phyloP scores from a whole-genome alignment of 2,797 vertebrate species.

The Ceyx erithaca region DNA sequence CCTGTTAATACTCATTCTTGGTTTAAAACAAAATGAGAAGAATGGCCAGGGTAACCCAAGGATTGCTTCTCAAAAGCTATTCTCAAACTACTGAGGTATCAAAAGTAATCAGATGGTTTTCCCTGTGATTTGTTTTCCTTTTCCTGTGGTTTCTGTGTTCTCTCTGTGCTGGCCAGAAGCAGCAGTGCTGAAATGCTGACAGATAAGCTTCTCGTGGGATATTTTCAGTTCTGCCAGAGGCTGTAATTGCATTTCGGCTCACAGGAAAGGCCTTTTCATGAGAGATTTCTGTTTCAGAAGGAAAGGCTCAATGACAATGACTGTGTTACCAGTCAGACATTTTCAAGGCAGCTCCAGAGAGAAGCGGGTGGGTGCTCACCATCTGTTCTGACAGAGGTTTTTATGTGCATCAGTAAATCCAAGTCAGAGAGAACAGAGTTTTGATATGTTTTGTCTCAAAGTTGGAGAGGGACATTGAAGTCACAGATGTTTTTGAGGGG shows the following conservation, averaged over 20 bases:
- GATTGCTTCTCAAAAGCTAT: background rate
- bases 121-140: background rate
- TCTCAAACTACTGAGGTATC: background rate
- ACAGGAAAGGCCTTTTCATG: background rate
- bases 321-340: background rate
- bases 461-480: background rate
- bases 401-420: background rate
- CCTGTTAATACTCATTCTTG: background rate
- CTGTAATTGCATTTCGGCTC: background rate
- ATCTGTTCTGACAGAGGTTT: background rate
- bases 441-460: background rate
- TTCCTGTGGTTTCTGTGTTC: background rate
- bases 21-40: background rate
- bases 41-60: background rate
- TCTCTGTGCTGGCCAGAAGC: background rate
- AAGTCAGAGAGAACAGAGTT: background rate
- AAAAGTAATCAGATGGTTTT: background rate
- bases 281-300: background rate
- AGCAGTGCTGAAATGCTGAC: constrained; percentile 21
- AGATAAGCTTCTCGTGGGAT: background rate
- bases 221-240: background rate
- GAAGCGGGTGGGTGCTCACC: background rate
- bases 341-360: background rate
- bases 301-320: background rate
- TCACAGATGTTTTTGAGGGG: background rate